Base-by-base conservation (phyloP, 2,888 invertebrate genomes). In the Dynastes tityus region DNA sequence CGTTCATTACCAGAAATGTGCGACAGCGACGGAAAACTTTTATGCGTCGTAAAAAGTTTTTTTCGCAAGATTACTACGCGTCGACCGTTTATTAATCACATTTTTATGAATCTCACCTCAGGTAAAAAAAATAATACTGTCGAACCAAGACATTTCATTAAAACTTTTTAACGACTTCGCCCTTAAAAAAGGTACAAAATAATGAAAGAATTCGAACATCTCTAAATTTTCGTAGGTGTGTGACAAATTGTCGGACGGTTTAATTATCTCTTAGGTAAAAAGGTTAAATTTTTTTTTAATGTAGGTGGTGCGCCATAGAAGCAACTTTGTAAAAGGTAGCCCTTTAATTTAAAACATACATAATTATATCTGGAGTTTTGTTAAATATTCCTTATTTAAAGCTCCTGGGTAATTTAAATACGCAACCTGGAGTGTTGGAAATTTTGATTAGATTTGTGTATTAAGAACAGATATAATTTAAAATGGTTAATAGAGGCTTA, bases 81-180 rank as follows among this genome's bases (percentile, higher is more conserved):
- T 45, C 45, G 58, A 55, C 27, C 73, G 53, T 67, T 78, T 78
- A 78, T 78, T 74, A 78, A 78, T 78, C 78, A 78, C 74, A 78
- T 53, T 78, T 78, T 78, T 78, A 78, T 73, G 78, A 74, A 78
- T 74, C 78, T 63, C 32, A 27, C 73, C 29, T 45, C 78, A 78
- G 78, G 78, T 78, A 73, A 78, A 78, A 58, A 77, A 78, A 78
- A 78, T 78, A 71, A 73, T 53, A 49, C 53, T 73, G 65, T 64
- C 71, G 78, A 55, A 71, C 71, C 73, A 63, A 74, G 61, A 49
- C 61, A 65, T 78, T 78, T 78, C 78, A 78, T 78, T 78, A 78
- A 78, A 78, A 78, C 78, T 78, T 78, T 78, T 78, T 78, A 78
- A 78, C 78, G 78, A 78, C 77, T 77, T 61, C 61, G 61, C 45